phyloP scores from a whole-genome alignment of 2,888 invertebrate genomes.

The Pediacus dermestoides region DNA sequence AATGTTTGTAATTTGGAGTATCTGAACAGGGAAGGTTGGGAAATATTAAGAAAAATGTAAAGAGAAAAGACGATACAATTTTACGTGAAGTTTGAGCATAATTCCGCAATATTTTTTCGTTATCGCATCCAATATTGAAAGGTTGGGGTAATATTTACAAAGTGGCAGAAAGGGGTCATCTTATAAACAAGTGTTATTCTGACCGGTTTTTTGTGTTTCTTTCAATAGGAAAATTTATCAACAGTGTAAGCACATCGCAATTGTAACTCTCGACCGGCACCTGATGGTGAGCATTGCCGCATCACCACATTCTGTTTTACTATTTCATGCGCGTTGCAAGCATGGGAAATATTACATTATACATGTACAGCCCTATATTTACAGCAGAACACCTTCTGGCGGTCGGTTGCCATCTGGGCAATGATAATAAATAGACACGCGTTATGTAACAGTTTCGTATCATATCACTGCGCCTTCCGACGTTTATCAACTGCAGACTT shows the following conservation, averaged over 20 bases:
- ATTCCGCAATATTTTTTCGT: slow-evolving; percentile 2
- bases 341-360: slow-evolving; percentile 46
- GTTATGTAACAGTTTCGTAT: slow-evolving; percentile 20
- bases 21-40: too few species aligned
- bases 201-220: neutral
- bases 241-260: slow-evolving; percentile 46
- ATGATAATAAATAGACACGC: slow-evolving; percentile 33
- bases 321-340: slow-evolving; percentile 42
- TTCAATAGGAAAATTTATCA: slow-evolving; percentile 34
- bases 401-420: slow-evolving; percentile 34
- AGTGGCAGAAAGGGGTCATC: slow-evolving; percentile 3
- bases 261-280: slow-evolving; percentile 44
- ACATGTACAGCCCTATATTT: slow-evolving; percentile 42
- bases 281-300: slow-evolving; percentile 46
- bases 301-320: slow-evolving; percentile 45
- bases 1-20: too few species aligned
- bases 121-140: slow-evolving; percentile 2
- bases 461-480: slow-evolving; percentile 13
- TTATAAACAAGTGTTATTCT: slow-evolving; percentile 5
- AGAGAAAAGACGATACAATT: neutral
- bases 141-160: slow-evolving; percentile 1
- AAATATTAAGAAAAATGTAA: slow-evolving; percentile 2
- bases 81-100: slow-evolving; percentile 3
- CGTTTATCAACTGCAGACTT: too few species aligned
- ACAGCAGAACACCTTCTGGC: slow-evolving; percentile 41